Percentiles rank a stretch among this genome's conserved stretches.
phyloP scores from a whole-genome alignment of 92 coral and sea anemone genomes.

The Anthopleura xanthogrammica region DNA sequence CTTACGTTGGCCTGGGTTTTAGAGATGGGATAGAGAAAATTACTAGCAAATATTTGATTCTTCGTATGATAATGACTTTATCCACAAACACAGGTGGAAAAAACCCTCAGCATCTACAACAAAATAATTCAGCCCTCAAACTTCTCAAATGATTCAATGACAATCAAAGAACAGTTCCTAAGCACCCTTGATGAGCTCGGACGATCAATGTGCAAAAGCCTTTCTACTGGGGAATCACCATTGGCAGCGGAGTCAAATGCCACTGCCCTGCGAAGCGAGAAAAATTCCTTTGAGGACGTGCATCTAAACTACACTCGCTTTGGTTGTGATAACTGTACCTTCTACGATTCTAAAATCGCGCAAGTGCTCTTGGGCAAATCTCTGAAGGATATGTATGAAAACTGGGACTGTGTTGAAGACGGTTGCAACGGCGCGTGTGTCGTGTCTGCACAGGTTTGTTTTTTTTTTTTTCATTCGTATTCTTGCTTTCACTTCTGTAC shows the following conservation, averaged over 20 bases:
- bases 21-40: too few relatives aligned
- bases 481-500: too few relatives aligned
- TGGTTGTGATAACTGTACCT: slow-evolving; percentile 60
- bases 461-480: background rate
- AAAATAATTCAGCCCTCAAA: slow-evolving; percentile 56
- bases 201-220: slow-evolving; percentile 75
- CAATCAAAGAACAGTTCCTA: slow-evolving; percentile 50
- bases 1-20: too few relatives aligned
- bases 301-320: slow-evolving; percentile 46
- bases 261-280: slow-evolving; percentile 58
- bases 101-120: slow-evolving; percentile 31
- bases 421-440: slow-evolving; percentile 89
- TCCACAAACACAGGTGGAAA: slow-evolving; percentile 59
- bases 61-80: too few relatives aligned
- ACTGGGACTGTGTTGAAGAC: slow-evolving; percentile 77
- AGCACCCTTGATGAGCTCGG: slow-evolving; percentile 50
- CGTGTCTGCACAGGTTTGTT: slow-evolving; percentile 80
- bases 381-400: slow-evolving; percentile 57
- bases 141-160: slow-evolving; percentile 53
- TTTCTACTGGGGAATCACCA: slow-evolving; percentile 58
- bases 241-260: slow-evolving; percentile 57
- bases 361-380: slow-evolving; percentile 62
- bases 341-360: slow-evolving; percentile 44
- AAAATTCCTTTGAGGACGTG: slow-evolving; percentile 49
- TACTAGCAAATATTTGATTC: too few relatives aligned